Conservation (phyloP, 2,797 vertebrate genomes). For the Neostethus bicornis region DNA sequence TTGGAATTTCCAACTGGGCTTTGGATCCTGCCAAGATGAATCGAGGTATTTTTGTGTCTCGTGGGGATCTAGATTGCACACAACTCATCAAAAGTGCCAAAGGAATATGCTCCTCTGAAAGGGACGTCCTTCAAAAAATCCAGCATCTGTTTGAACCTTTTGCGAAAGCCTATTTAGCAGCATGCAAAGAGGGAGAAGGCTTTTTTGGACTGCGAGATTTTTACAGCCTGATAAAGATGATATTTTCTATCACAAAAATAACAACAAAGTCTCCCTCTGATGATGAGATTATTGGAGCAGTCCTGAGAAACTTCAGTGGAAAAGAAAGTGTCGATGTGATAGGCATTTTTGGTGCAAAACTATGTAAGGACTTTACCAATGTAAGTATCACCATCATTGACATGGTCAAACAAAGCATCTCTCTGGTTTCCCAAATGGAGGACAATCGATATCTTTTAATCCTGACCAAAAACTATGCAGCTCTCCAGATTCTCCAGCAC, state of each 20-base stretch:
- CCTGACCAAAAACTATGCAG: slow-evolving; percentile 88
- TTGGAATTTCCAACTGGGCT: slow-evolving; percentile 92
- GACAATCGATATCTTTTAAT: slow-evolving; percentile 88
- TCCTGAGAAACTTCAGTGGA: slow-evolving; percentile 90
- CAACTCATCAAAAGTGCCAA: slow-evolving; percentile 85
- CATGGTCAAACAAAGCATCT: slow-evolving; percentile 82
- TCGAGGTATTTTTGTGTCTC: slow-evolving; percentile 86
- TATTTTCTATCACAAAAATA: slow-evolving; percentile 79
- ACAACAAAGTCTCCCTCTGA: slow-evolving; percentile 57
- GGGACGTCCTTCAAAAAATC: slow-evolving; percentile 72
- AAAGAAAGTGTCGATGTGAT: slow-evolving; percentile 78
- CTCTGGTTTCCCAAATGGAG: slow-evolving; percentile 56
- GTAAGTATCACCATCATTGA: slow-evolving; percentile 72
- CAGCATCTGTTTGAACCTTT: slow-evolving; percentile 79
- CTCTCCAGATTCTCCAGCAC: slow-evolving; percentile 88
- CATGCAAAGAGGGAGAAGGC: slow-evolving; percentile 82
- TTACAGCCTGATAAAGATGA: slow-evolving; percentile 93
- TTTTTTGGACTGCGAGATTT: slow-evolving; percentile 94
- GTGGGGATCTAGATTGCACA: slow-evolving; percentile 72
- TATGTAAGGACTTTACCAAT: slow-evolving; percentile 38
- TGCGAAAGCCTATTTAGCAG: slow-evolving; percentile 80
- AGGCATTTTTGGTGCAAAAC: slow-evolving; percentile 72
- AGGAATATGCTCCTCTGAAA: slow-evolving; percentile 87
- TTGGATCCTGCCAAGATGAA: slow-evolving; percentile 93
- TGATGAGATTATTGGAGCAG: slow-evolving; percentile 72